A percentile compares a stretch with the other conserved stretches of the same genome.
phyloP scores from a whole-genome alignment of 2,888 invertebrate species.

The Barypeithes pellucidus region DNA sequence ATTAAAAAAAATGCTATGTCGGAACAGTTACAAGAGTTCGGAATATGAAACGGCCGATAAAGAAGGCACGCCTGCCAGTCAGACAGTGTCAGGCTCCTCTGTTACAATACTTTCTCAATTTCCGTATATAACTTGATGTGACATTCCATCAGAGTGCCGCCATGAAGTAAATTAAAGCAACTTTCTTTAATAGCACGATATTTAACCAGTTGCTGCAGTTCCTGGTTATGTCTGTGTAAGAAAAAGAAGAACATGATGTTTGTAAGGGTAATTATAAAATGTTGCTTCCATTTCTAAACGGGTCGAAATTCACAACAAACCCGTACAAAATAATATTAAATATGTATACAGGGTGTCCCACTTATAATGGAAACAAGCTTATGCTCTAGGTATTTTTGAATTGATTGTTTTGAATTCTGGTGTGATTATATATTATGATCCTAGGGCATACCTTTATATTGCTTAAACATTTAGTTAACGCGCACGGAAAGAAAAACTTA shows the following conservation, averaged over 20 bases:
- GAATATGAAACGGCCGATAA: constrained; percentile 55
- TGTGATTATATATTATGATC: too few species aligned
- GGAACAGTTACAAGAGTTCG: constrained; percentile 32
- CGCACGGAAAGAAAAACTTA: too few species aligned
- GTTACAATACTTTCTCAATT: constrained; percentile 71
- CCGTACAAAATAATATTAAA: too few species aligned
- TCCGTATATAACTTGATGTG: constrained; percentile 68
- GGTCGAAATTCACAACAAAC: too few species aligned
- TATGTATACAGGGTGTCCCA: too few species aligned
- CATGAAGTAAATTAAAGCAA: constrained; percentile 70
- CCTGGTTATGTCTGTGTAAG: constrained; percentile 4
- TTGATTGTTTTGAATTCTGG: too few species aligned
- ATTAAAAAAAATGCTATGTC: constrained; percentile 31
- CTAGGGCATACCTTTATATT: too few species aligned
- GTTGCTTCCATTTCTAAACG: too few species aligned
- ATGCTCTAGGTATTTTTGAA: too few species aligned
- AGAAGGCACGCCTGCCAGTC: constrained; percentile 69
- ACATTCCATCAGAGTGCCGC: constrained; percentile 70
- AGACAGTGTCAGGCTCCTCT: constrained; percentile 62
- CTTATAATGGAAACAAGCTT: too few species aligned
- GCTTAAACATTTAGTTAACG: too few species aligned
- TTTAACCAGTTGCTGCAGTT: constrained; percentile 51
- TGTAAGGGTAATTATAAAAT: background rate
- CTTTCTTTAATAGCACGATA: constrained; percentile 69
- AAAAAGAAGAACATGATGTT: background rate